Conservation (phyloP, 2,888 invertebrate species). For the Andrena minutula region DNA sequence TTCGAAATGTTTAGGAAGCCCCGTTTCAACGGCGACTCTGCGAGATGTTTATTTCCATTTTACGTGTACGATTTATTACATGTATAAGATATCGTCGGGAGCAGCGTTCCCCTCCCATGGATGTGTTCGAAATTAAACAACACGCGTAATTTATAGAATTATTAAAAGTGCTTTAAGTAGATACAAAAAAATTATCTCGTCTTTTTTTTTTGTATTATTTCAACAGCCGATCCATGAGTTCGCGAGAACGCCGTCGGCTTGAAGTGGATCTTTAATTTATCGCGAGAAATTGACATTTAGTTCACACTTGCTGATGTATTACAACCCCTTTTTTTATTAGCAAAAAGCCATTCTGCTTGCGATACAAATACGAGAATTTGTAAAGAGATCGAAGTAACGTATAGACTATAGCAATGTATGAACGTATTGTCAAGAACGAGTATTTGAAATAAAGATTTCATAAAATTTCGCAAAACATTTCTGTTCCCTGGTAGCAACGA, state of each 20-base stretch:
- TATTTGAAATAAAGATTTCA: conserved; percentile 75
- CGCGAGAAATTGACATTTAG: conserved; percentile 27
- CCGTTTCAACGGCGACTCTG: conserved; percentile 3
- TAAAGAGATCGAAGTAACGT: conserved; percentile 65
- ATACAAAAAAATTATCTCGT: conserved; percentile 1
- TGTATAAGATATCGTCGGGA: conserved; percentile 20
- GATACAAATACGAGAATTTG: conserved; percentile 56
- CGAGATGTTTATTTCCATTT: conserved; percentile 31
- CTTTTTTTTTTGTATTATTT: conserved; percentile 7
- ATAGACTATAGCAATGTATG: conserved; percentile 75
- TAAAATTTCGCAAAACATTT: conserved; percentile 74
- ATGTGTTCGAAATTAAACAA: conserved; percentile 41
- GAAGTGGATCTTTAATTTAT: conserved; percentile 24
- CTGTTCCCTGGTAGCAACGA: conserved; percentile 83
- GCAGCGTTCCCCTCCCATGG: conserved; percentile 39
- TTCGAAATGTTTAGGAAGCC: conserved; percentile 6
- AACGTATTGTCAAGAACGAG: conserved; percentile 78
- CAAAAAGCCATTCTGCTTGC: conserved; percentile 23
- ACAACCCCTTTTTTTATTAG: conserved; percentile 17
- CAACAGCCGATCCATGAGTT: conserved; percentile 3
- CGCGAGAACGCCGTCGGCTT: not conserved
- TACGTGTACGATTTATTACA: conserved; percentile 6
- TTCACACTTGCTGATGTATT: conserved; percentile 26
- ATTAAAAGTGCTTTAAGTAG: conserved; percentile 15
- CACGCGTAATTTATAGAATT: conserved; percentile 32